phyloP scores from a whole-genome alignment of 2,888 invertebrate genomes.

The Plagiodera versicolora region DNA sequence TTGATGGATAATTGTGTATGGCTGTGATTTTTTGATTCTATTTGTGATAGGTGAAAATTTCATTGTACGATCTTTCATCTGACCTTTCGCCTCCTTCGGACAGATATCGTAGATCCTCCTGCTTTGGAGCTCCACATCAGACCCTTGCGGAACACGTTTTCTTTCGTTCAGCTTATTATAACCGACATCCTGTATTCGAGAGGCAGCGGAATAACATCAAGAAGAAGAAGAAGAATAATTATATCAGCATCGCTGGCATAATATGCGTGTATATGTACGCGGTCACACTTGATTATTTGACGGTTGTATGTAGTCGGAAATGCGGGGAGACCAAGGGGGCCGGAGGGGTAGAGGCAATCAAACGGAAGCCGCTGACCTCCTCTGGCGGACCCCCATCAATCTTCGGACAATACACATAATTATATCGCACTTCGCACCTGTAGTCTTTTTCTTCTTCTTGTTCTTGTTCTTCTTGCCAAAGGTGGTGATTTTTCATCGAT shows the following conservation, averaged over 20 bases:
- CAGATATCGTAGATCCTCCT: too few relatives aligned
- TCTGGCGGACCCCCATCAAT: slow-evolving; percentile 49
- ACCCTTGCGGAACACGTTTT: neutral
- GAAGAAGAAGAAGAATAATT: neutral
- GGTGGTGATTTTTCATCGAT: neutral
- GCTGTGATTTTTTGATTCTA: too few relatives aligned
- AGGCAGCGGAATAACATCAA: neutral
- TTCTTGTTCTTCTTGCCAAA: neutral
- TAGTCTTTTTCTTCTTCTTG: slow-evolving; percentile 21
- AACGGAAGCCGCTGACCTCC: slow-evolving; percentile 53
- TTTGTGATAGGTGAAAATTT: too few relatives aligned
- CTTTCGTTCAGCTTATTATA: neutral
- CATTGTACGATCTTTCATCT: too few relatives aligned
- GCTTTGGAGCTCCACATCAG: neutral
- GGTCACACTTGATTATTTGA: slow-evolving; percentile 51
- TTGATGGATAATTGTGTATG: too few relatives aligned
- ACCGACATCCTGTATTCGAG: slow-evolving; percentile 2
- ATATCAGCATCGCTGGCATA: neutral
- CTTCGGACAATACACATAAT: slow-evolving; percentile 54
- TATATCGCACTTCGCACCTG: slow-evolving; percentile 53
- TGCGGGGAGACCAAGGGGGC: neutral
- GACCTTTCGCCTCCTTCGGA: too few relatives aligned
- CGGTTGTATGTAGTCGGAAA: slow-evolving; percentile 33
- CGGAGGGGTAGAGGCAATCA: slow-evolving; percentile 46
- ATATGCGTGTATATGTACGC: slow-evolving; percentile 17